Conservation (phyloP, 2,113 vertebrate genomes). For the Phylloscopus whistleri region DNA sequence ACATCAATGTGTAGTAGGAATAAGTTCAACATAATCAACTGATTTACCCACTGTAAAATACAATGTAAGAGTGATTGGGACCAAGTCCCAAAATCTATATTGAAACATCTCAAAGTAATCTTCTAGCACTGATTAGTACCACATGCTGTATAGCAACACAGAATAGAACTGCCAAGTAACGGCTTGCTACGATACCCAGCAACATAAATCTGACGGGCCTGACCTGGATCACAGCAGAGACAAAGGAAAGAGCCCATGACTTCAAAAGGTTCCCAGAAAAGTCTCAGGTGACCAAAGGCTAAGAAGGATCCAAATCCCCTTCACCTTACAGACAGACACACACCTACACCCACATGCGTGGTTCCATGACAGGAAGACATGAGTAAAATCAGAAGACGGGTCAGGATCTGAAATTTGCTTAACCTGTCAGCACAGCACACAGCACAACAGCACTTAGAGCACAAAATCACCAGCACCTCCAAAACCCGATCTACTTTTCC, state of each 20-base stretch:
- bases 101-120: conserved; percentile 57
- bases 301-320: conserved; percentile 2
- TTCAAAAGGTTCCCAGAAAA: conserved; percentile 27
- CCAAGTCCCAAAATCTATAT: conserved; percentile 28
- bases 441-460: neutral
- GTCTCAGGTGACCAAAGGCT: neutral
- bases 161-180: conserved; percentile 23
- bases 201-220: conserved; percentile 15
- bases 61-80: conserved; percentile 20
- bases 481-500: neutral
- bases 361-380: neutral
- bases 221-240: neutral
- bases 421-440: neutral
- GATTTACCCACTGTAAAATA: conserved; percentile 38
- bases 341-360: accelerated
- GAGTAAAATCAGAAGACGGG: neutral
- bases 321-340: conserved; percentile 5
- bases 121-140: conserved; percentile 58
- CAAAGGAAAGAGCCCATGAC: neutral
- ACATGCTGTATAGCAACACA: conserved; percentile 38
- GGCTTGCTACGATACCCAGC: neutral
- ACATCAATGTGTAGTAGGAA: neutral
- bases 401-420: neutral
- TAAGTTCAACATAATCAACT: conserved; percentile 30
- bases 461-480: neutral